phyloP scores from a whole-genome alignment of 2,797 vertebrate species.

The Acanthurus leucopareius region DNA sequence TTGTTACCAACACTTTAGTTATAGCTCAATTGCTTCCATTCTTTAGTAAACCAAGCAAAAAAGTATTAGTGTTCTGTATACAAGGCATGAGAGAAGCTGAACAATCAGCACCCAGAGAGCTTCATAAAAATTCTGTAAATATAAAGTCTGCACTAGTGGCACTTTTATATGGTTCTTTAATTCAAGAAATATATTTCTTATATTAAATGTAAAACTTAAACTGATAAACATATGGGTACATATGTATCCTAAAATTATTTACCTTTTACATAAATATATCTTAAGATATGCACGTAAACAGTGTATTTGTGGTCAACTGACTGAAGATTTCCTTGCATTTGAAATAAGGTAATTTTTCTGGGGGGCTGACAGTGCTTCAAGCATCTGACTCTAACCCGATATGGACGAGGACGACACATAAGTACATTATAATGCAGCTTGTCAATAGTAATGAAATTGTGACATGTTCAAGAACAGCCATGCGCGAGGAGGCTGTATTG shows the following conservation, averaged over 20 bases:
- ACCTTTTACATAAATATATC: not conserved
- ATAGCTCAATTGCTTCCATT: not conserved
- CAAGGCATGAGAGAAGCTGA: not conserved
- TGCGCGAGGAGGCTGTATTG: slow-evolving; percentile 71
- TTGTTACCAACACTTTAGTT: not conserved
- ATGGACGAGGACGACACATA: slow-evolving; percentile 77
- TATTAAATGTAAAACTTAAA: not conserved
- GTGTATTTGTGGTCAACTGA: not conserved
- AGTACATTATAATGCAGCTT: slow-evolving; percentile 88
- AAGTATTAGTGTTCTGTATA: not conserved
- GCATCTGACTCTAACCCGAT: slow-evolving; percentile 65
- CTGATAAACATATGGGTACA: not conserved
- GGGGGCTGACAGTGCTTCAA: slow-evolving; percentile 43
- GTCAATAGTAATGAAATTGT: slow-evolving; percentile 88
- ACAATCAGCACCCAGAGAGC: not conserved
- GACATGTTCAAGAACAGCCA: slow-evolving; percentile 81
- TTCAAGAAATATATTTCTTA: not conserved
- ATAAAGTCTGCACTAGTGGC: not conserved
- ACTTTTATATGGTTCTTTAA: not conserved
- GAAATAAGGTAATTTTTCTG: slow-evolving; percentile 53
- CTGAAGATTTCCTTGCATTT: slow-evolving; percentile 16
- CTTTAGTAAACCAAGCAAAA: slow-evolving; percentile 14
- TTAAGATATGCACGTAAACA: slow-evolving; percentile 8
- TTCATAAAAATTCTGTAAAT: not conserved
- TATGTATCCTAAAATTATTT: not conserved